phyloP scores from a whole-genome alignment of 2,113 vertebrate genomes.

The Poecile atricapillus region DNA sequence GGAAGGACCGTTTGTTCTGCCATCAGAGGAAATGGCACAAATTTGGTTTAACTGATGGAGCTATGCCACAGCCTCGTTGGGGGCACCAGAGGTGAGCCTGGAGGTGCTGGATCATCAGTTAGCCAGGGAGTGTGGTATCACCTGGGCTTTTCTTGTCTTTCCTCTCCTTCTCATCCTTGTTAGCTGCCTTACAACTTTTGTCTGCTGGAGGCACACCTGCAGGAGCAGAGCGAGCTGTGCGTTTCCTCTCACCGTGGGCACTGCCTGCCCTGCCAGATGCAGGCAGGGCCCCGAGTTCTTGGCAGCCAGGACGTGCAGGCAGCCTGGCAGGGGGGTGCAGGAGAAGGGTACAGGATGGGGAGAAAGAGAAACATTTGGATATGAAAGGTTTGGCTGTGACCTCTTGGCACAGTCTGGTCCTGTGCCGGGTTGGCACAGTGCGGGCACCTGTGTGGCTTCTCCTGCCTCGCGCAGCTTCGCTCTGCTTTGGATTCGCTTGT shows the following conservation, averaged over 20 bases:
- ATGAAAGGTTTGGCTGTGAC: background rate
- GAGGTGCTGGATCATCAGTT: background rate
- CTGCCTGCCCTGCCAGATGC: background rate
- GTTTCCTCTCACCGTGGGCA: background rate
- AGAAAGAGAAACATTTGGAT: background rate
- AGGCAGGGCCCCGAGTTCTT: background rate
- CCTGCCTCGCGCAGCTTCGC: fast-evolving
- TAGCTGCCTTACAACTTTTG: background rate
- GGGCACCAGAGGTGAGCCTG: background rate
- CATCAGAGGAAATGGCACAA: background rate
- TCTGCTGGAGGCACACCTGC: constrained; percentile 17
- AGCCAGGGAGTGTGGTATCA: background rate
- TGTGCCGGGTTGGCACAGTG: background rate
- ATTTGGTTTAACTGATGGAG: background rate
- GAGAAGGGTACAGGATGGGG: background rate
- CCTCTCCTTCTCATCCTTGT: background rate
- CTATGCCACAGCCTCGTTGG: fast-evolving
- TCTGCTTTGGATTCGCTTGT: background rate
- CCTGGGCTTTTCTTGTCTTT: background rate
- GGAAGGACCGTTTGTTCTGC: background rate
- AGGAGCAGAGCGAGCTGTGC: background rate
- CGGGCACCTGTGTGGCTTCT: background rate
- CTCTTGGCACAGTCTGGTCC: background rate
- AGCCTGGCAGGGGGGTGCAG: background rate
- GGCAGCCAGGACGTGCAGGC: background rate